Base-by-base conservation (phyloP, 1,140 invertebrate genomes). In the Halictus rubicundus region DNA sequence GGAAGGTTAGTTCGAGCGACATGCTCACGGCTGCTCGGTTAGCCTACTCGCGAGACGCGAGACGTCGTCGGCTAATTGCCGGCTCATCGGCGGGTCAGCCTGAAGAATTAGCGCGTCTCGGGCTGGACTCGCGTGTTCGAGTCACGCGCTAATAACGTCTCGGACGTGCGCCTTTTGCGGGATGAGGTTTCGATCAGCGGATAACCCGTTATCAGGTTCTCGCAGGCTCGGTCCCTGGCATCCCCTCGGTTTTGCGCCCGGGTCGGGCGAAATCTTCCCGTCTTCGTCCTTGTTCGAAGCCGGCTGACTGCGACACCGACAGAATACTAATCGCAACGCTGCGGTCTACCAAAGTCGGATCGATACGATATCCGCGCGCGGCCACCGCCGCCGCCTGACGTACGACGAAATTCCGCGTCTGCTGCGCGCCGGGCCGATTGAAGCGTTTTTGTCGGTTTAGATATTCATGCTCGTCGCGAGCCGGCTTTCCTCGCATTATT, bases 271-370 rank as follows among this genome's bases (percentile, higher is more conserved):
- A 84, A 85, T 86, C 83, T 85, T 83, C 74, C 64, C 52, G 74
- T 72, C 66, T 37, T 70, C 65, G 66, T 82, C 70, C 78, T 85
- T 85, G 89, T 85, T 85, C 88, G 89, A 90, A 52, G 49, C 87
- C 86, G 83, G 80, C 84, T 83, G 72, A 76, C 68, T 78, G 80
- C 79, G 85, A 89, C 87, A 87, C 85, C 74, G 88, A 76, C 89
- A 75, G 90, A 88, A 91, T 91, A 91, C 87, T 91, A 90, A 92
- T 87, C 82, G 79, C 73, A 72, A 87, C 78, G 78, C 84, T 87
- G 89, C 84, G 87, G 86, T 88, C 79, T 59, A 71, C 83, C 84
- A 57, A 87, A 88, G 81, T 70, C 76, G 82, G 87, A 78, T 87
- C 87, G 88, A 88, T 88, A 86, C 65, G 77, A 68, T 52, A 52